Base-by-base conservation (phyloP, 2,113 vertebrate genomes). In the Pampusana beccarii region DNA sequence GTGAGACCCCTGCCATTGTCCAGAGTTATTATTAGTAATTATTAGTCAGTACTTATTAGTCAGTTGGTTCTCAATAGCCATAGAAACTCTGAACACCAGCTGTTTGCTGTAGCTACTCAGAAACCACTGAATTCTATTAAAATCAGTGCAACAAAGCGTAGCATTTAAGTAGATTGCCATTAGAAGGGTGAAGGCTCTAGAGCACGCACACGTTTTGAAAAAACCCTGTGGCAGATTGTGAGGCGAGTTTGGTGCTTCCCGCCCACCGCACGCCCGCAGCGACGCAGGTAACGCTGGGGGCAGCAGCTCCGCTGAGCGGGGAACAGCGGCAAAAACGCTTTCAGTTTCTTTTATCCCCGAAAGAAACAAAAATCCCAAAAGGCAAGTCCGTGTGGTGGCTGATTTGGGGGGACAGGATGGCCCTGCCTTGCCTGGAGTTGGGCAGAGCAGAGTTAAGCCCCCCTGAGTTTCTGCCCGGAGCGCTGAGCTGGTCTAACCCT, bases 181-280 rank as follows among this genome's bases (percentile, higher is more conserved):
- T 38, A 6, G 15, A 13, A 6, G 25, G 4, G 10, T 17, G 38
- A 31, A 34, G 26, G 65, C n/a, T 60, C 38, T 38, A 33, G 72
- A 57, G 70, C 36, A 12, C 10, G 2, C 1, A 0, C 24, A 2
- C 1, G 1, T 48, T 48, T 26, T 24, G 8, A 34, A 60, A 58
- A 36, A 31, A 8, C n/a, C 60, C 44, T 13, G 9, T 16, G 15
- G 73, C 58, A 53, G 36, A 3, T 14, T 17, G 36, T 14, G 73
- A 16, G 0, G 3, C 1, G 42, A 24, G 21, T 26, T 62, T 15
- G 25, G n/a, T 34, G 40, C 42, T 80, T 33, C 74, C 29, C 31
- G 5, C 61, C 11, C 18, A 8, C 38, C 38, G 11, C 38, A 38
- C 38, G 38, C 38, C 54, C 0, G 1, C 54, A 34, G n/a, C 62